Evolutionary conservation across 2,888 invertebrate genomes (phyloP), one percentile per base, ranked within the genome.

Genomic region (Augochlorella aurata): DNA sequence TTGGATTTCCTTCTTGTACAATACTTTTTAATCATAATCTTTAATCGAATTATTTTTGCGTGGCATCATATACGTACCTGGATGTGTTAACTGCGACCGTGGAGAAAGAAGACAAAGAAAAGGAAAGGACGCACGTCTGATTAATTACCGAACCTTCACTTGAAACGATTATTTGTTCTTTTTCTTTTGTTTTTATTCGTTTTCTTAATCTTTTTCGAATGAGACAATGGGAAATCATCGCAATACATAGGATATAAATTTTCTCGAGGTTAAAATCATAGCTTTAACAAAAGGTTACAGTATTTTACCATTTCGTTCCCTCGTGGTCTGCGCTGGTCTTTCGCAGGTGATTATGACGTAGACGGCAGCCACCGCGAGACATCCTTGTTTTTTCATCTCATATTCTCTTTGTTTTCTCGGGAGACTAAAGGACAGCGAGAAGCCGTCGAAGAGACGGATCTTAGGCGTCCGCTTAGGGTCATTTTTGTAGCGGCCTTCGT

Each of bases 11-110:
- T 82, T 49, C 71, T 82, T 86, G 79, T 82, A 87, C 76, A 85
- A 81, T 83, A 83, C 70, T 83, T 81, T 38, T 85, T 73, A 63
- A 63, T 63, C 54, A 79, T 89, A 84, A 38, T 84, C 81, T 82
- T 58, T 76, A 65, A 88, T 81, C 61, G 83, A 87, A 85, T 86
- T 79, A 81, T 82, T 87, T 88, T 87, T 88, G 82, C 83, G 82
- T 85, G 80, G 79, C 81, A 78, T 83, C 74, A 84, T 79, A 82
- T 87, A 81, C 82, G 89, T 89, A 89, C 89, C 90, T 89, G 90
- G 87, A 86, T 84, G 85, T 80, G 79, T 72, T 78, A 38, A 74
- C 50, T 63, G 72, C 68, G 79, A 69, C 29, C 67, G 66, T 79
- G 47, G 61, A 38, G 66, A 18, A 63, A 29, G 63, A 44, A 65